phyloP scores from a whole-genome alignment of 2,888 invertebrate species.

The Mesopsocus fuscifrons region DNA sequence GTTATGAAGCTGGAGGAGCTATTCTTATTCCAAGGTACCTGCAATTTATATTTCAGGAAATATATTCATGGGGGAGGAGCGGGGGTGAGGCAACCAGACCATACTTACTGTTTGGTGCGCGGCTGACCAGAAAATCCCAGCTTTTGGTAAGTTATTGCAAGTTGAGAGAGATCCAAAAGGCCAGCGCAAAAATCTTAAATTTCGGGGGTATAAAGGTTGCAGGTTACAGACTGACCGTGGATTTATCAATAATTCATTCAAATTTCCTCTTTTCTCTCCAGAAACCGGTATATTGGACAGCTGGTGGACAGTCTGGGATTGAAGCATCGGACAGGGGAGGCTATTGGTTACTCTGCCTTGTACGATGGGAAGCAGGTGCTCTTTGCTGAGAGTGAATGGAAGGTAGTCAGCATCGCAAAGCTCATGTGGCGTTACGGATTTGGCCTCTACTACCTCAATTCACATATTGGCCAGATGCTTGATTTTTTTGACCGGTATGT shows the following conservation, averaged over 20 bases:
- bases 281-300: slow-evolving; percentile 36
- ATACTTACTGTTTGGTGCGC: too few relatives aligned
- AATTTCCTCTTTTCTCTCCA: too few relatives aligned
- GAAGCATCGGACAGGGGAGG: slow-evolving; percentile 18
- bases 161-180: too few relatives aligned
- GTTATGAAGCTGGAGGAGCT: slow-evolving; percentile 38
- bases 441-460: slow-evolving; percentile 27
- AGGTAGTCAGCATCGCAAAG: slow-evolving; percentile 25
- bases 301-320: slow-evolving; percentile 27
- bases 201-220: too few relatives aligned
- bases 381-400: slow-evolving; percentile 30
- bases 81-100: too few relatives aligned
- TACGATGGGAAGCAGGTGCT: slow-evolving; percentile 33
- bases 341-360: slow-evolving; percentile 23
- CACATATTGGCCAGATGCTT: slow-evolving; percentile 24
- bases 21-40: neutral
- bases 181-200: too few relatives aligned
- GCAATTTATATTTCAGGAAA: slow-evolving; percentile 17
- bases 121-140: too few relatives aligned
- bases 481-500: slow-evolving; percentile 25
- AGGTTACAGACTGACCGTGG: too few relatives aligned
- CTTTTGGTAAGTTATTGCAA: too few relatives aligned
- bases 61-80: slow-evolving; percentile 33
- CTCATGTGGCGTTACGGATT: slow-evolving; percentile 36
- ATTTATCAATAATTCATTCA: too few relatives aligned